Evolutionary conservation across 2,113 vertebrate species (phyloP).

Genomic region (Triplophysa siluroides): DNA sequence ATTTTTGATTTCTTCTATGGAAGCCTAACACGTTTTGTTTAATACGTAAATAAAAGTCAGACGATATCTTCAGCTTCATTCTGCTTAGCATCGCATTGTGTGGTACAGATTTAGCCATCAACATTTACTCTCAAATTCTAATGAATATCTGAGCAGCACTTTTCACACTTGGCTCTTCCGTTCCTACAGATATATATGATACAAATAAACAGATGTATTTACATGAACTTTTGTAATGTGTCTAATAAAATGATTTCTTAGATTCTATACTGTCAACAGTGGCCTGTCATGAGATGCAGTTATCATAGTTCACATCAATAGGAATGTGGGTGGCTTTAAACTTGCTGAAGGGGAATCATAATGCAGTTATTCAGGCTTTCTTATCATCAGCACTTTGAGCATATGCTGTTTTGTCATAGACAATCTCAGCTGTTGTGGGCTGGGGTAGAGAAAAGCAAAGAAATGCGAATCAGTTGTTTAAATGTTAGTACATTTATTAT

Average conservation of each 20-base stretch:
- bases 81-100: not conserved
- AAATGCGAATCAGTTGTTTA: not conserved
- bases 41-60: conserved; percentile 82
- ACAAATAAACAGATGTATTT: conserved; percentile 43
- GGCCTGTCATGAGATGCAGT: not conserved
- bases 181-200: conserved; percentile 39
- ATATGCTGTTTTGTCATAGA: not conserved
- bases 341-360: not conserved
- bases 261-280: conserved; percentile 3
- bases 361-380: not conserved
- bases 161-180: conserved; percentile 21
- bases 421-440: not conserved
- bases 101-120: conserved; percentile 18
- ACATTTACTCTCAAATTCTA: conserved; percentile 16
- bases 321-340: too few relatives aligned
- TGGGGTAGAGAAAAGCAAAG: not conserved
- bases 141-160: conserved; percentile 28
- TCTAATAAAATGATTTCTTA: conserved; percentile 27
- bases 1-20: conserved; percentile 46
- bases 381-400: not conserved
- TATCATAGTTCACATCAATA: not conserved
- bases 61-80: conserved; percentile 70
- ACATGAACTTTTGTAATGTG: conserved; percentile 35
- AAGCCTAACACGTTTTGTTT: conserved; percentile 42
- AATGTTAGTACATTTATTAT: too few relatives aligned